Percentiles rank a stretch among this genome's conserved stretches.
These are phyloP conservation scores for Steinernema feltiae DNA, from an alignment of 1,140 invertebrate genomes.

Conservation along the genomic window DNA sequence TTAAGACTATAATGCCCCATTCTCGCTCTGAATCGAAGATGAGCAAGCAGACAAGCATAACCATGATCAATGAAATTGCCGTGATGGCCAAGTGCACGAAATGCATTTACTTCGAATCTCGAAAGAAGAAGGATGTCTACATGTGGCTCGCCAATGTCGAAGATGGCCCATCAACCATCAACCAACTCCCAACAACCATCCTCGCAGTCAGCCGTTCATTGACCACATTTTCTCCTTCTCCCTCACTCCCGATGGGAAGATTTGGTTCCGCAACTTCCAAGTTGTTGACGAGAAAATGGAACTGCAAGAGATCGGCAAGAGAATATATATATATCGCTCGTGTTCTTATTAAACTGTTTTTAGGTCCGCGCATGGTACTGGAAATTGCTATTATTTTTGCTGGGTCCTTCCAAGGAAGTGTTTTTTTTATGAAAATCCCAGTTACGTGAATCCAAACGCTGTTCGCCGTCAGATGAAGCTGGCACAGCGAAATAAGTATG, in stretches of 20 bases:
- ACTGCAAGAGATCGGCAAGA: slow-evolving; percentile 87
- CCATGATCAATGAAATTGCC: slow-evolving; percentile 69
- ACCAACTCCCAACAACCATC: slow-evolving; percentile 92
- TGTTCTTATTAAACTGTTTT: slow-evolving; percentile 43
- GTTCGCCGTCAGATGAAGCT: slow-evolving; percentile 33
- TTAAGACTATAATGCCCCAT: slow-evolving; percentile 86
- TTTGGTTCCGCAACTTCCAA: slow-evolving; percentile 98
- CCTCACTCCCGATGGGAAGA: slow-evolving; percentile 77
- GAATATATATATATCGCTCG: no score
- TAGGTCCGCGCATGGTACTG: slow-evolving; percentile 83
- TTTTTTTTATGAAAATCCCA: slow-evolving; percentile 84
- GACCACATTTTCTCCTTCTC: slow-evolving; percentile 93
- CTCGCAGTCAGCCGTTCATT: slow-evolving; percentile 97
- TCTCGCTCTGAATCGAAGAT: slow-evolving; percentile 78
- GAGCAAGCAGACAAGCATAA: slow-evolving; percentile 65
- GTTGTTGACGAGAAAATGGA: slow-evolving; percentile 91
- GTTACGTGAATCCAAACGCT: slow-evolving; percentile 78
- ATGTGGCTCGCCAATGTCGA: slow-evolving; percentile 68
- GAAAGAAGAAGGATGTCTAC: slow-evolving; percentile 79
- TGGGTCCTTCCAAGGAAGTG: slow-evolving; percentile 83
- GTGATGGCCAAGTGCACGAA: slow-evolving; percentile 96
- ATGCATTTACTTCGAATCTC: slow-evolving; percentile 70
- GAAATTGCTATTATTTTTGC: slow-evolving; percentile 89
- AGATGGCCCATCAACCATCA: slow-evolving; percentile 76
- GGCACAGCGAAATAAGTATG: background rate